phyloP scores from a whole-genome alignment of 2,888 invertebrate species.

The Parelbella ahira region DNA sequence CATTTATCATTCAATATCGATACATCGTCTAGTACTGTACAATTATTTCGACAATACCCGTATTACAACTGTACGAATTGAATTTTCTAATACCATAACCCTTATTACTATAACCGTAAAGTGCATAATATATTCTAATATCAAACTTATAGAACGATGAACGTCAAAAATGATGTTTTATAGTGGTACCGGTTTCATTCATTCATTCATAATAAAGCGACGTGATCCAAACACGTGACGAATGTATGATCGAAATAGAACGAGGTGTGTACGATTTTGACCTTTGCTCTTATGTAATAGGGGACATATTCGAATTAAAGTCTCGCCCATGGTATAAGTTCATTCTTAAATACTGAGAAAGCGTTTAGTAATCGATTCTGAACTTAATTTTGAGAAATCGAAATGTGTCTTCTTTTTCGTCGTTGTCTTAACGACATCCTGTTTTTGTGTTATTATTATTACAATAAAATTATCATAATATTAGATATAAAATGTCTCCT shows the following conservation, averaged over 20 bases:
- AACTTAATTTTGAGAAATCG: conserved; percentile 20
- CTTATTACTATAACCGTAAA: conserved; percentile 6
- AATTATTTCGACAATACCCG: conserved; percentile 45
- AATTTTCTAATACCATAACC: conserved; percentile 1
- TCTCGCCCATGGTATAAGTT: not conserved
- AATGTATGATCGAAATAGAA: conserved; percentile 31
- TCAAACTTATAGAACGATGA: too few species aligned
- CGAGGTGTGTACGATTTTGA: conserved; percentile 33
- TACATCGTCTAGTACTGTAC: conserved; percentile 56
- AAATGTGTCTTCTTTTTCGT: conserved; percentile 12
- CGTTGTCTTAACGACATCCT: conserved; percentile 18
- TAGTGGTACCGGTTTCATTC: conserved; percentile 55
- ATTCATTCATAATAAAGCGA: conserved; percentile 52
- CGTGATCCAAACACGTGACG: conserved; percentile 35
- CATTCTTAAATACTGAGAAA: conserved; percentile 23
- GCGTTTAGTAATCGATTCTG: conserved; percentile 19
- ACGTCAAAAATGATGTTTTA: conserved; percentile 2
- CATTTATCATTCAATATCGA: conserved; percentile 66
- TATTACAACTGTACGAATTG: conserved; percentile 1
- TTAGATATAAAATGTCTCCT: not conserved
- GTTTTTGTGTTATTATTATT: conserved; percentile 7
- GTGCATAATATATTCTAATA: conserved; percentile 9
- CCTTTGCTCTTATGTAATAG: conserved; percentile 27
- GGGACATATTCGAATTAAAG: conserved; percentile 7
- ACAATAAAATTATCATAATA: not conserved